Evolutionary conservation across 2,113 vertebrate species (phyloP), one percentile per base, ranked within the genome.

Genomic region (Sceloporus tristichus): DNA sequence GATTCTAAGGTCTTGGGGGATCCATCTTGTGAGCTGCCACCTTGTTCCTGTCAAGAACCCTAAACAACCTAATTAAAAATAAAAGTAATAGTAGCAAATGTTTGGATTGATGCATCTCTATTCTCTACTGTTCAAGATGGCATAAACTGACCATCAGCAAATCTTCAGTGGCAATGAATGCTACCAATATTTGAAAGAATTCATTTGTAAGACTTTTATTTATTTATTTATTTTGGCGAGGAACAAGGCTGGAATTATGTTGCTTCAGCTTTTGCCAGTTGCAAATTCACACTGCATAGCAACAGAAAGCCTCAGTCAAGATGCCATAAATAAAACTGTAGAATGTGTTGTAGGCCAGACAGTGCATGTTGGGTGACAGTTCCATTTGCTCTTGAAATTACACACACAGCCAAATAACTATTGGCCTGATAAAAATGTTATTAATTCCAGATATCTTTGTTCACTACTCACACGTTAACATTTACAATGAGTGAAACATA

Each of bases 321-420:
- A 48, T 29, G 29, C 7, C 54, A 56, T 83, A 84, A 89, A 88
- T 92, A 75, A 85, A 75, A 75, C n/a, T 87, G 34, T 73, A 76
- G 56, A 65, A 42, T 68, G 59, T 59, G 29, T 88, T 86, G 89
- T 80, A 85, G 82, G 76, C 42, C n/a, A 70, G 29, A 42, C 2
- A 66, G 53, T 87, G 74, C 79, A 88, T 89, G 87, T 62, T 48
- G 21, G 80, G 76, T 84, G 84, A 76, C 62, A 87, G 14, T 82
- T 81, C 80, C 76, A 48, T 92, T 90, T 88, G 54, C 23, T 68
- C 13, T 23, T 86, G 38, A 86, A 79, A 80, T 85, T 88, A 85
- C 5, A 42, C 56, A 10, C 85, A 81, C 11, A 87, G 71, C 2
- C 25, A 62, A 66, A 76, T 83, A 74, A 8, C 73, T 88, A 54